A percentile compares a stretch with the other conserved stretches of the same genome.
Evolutionary conservation across 2,797 vertebrate genomes (phyloP).

Genomic region (Cuculus canorus): DNA sequence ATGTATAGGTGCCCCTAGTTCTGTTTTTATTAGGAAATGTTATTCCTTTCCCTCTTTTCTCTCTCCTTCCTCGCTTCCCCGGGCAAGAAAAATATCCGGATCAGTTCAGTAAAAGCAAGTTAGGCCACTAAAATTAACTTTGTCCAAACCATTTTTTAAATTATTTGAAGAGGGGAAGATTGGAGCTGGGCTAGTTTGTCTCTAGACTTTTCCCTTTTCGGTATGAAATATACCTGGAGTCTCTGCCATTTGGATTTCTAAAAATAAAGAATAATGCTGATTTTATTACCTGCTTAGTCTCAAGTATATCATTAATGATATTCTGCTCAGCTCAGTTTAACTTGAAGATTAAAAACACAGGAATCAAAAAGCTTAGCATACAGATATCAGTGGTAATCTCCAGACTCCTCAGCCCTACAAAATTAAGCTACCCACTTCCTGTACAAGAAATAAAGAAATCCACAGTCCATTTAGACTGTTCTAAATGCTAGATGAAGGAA

Average conservation of each 20-base stretch:
- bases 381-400: neutral
- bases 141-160: neutral
- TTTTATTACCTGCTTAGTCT: neutral
- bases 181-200: neutral
- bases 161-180: neutral
- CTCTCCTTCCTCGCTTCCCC: neutral
- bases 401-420: neutral
- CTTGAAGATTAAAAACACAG: neutral
- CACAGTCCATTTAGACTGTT: conserved; percentile 10
- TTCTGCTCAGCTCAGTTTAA: neutral
- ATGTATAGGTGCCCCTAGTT: neutral
- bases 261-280: neutral
- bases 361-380: neutral
- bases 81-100: neutral
- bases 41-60: neutral
- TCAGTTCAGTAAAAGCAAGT: neutral
- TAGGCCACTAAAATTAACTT: neutral
- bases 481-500: neutral
- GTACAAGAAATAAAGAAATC: conserved; percentile 28
- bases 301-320: neutral
- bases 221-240: neutral
- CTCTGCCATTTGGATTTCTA: neutral
- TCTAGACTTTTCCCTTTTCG: neutral
- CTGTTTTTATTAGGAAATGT: neutral
- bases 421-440: neutral